phyloP scores from a whole-genome alignment of 2,797 vertebrate species.

The Sebastes matsubarae region DNA sequence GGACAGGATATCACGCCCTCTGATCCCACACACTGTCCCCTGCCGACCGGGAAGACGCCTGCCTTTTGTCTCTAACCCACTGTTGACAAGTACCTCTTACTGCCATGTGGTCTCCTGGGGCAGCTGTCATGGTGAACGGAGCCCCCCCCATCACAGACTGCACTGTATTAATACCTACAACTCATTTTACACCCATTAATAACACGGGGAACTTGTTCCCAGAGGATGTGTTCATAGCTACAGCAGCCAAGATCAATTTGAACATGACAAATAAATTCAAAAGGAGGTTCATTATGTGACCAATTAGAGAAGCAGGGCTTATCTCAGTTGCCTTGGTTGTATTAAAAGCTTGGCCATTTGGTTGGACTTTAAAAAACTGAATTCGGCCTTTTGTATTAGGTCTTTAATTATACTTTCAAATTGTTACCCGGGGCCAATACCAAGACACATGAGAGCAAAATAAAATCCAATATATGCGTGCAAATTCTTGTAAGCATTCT shows the following conservation, averaged over 20 bases:
- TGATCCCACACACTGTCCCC: slow-evolving; percentile 78
- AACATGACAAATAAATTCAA: slow-evolving; percentile 72
- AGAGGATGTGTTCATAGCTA: slow-evolving; percentile 58
- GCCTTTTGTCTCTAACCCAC: slow-evolving; percentile 71
- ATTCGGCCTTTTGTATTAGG: not conserved
- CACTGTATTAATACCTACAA: slow-evolving; percentile 74
- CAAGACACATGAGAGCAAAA: not conserved
- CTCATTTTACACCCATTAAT: slow-evolving; percentile 79
- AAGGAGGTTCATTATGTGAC: slow-evolving; percentile 58
- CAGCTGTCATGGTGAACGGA: slow-evolving; percentile 73
- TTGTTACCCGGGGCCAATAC: not conserved
- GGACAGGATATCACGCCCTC: slow-evolving; percentile 79
- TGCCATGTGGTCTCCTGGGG: slow-evolving; percentile 78
- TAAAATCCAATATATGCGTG: not conserved
- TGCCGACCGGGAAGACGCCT: slow-evolving; percentile 75
- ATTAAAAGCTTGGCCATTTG: slow-evolving; percentile 25
- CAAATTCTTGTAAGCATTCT: not conserved
- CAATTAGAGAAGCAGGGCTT: slow-evolving; percentile 56
- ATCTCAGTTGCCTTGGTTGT: slow-evolving; percentile 28
- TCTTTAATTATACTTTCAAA: slow-evolving; percentile 12
- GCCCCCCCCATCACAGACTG: slow-evolving; percentile 38
- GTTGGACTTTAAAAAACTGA: not conserved
- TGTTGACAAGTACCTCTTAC: slow-evolving; percentile 82
- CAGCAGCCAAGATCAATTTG: slow-evolving; percentile 63
- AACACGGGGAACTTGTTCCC: slow-evolving; percentile 62